phyloP scores from a whole-genome alignment of 2,888 invertebrate species.

The Dryocosmus kuriphilus region DNA sequence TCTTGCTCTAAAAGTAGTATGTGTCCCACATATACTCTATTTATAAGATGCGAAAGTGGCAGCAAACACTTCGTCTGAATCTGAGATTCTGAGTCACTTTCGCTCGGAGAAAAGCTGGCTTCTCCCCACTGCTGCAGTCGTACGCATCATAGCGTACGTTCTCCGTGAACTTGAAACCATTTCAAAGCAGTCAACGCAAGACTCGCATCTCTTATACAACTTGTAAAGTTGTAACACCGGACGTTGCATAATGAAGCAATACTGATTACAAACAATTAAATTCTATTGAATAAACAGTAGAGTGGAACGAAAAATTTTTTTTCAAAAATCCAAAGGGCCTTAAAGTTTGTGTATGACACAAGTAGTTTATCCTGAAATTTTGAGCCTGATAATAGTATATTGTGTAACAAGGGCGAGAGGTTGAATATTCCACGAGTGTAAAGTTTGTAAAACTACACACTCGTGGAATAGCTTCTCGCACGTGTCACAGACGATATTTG shows the following conservation, averaged over 20 bases:
- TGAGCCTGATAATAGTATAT: too few relatives aligned
- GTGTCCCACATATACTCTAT: not conserved
- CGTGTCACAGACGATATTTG: too few relatives aligned
- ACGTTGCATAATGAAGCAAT: not conserved
- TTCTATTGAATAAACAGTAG: not conserved
- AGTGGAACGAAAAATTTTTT: not conserved
- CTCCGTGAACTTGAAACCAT: slow-evolving; percentile 66
- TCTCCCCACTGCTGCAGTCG: not conserved
- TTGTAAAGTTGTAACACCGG: not conserved
- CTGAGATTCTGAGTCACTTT: not conserved
- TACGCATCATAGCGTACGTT: slow-evolving; percentile 55
- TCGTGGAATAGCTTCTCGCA: too few relatives aligned
- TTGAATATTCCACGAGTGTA: too few relatives aligned
- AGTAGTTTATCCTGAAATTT: too few relatives aligned
- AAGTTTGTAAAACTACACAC: too few relatives aligned
- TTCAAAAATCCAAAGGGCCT: too few relatives aligned
- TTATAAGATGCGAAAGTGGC: slow-evolving; percentile 4
- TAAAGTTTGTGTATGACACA: too few relatives aligned
- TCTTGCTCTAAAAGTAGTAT: not conserved
- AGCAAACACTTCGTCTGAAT: not conserved
- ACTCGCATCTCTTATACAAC: slow-evolving; percentile 58
- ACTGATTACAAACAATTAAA: not conserved
- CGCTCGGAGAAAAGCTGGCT: not conserved
- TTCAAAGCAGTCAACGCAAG: slow-evolving; percentile 1
- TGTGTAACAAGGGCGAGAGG: too few relatives aligned